phyloP scores from a whole-genome alignment of 2,113 vertebrate genomes.

The Gnathonemus echidnorhynchus region DNA sequence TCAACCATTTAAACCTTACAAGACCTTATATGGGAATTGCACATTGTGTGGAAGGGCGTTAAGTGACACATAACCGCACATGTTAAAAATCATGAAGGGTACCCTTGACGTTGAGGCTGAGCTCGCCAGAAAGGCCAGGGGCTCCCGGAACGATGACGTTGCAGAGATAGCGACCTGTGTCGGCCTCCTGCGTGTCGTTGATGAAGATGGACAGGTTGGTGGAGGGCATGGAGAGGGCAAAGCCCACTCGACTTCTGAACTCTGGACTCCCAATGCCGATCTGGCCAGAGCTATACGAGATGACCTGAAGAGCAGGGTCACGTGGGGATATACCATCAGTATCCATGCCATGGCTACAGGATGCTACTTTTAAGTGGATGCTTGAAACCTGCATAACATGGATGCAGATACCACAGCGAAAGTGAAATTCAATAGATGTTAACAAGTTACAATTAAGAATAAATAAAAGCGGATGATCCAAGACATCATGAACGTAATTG shows the following conservation, averaged over 20 bases:
- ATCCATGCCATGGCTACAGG: not conserved
- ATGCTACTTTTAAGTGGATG: not conserved
- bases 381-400: not conserved
- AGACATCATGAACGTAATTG: not conserved
- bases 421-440: not conserved
- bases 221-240: slow-evolving; percentile 59
- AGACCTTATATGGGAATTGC: not conserved
- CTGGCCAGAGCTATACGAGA: slow-evolving; percentile 59
- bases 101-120: slow-evolving; percentile 76
- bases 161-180: slow-evolving; percentile 76
- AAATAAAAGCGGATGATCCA: not conserved
- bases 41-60: not conserved
- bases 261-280: slow-evolving; percentile 52
- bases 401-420: not conserved
- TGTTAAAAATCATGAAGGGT: not conserved
- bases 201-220: slow-evolving; percentile 78
- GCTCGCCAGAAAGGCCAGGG: slow-evolving; percentile 38
- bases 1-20: not conserved
- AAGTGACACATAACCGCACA: not conserved
- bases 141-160: slow-evolving; percentile 63
- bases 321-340: not conserved
- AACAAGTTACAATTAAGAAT: not conserved
- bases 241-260: slow-evolving; percentile 59
- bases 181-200: slow-evolving; percentile 68
- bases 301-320: slow-evolving; percentile 55